Conservation (phyloP, 2,797 vertebrate genomes). For the Leuciscus waleckii region DNA sequence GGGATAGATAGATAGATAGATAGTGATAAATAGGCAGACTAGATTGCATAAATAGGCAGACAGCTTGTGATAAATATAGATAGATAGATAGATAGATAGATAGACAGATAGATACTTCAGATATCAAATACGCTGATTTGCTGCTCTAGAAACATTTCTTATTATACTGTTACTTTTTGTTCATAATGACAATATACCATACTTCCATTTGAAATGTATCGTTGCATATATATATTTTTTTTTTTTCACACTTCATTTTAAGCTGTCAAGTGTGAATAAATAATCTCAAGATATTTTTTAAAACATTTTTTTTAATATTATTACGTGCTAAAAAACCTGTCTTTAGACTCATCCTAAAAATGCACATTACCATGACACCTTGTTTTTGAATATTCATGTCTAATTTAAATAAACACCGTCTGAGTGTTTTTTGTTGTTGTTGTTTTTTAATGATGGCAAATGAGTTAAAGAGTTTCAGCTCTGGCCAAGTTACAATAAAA, state of each 20-base stretch:
- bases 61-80: too few relatives aligned
- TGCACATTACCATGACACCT: conserved; percentile 16
- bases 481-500: not conserved
- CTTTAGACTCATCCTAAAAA: conserved; percentile 58
- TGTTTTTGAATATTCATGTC: conserved; percentile 29
- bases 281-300: conserved; percentile 43
- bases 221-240: not conserved
- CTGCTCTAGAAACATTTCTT: too few relatives aligned
- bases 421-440: not conserved
- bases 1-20: too few relatives aligned
- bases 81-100: too few relatives aligned
- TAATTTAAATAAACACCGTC: not conserved
- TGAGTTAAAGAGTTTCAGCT: conserved; percentile 8
- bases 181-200: not conserved
- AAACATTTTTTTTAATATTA: conserved; percentile 42
- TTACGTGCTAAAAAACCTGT: conserved; percentile 52
- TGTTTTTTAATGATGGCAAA: not conserved
- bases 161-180: too few relatives aligned
- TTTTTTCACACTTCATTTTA: conserved; percentile 32
- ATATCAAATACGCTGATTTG: too few relatives aligned
- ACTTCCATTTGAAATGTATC: not conserved
- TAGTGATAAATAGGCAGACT: too few relatives aligned
- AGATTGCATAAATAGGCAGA: too few relatives aligned
- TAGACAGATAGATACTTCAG: too few relatives aligned
- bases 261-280: conserved; percentile 14